Evolutionary conservation across 35 echinoderm and acorn worm genomes (phyloP), one percentile per base, ranked within the genome.

Genomic region (Heliocidaris erythrogramma): DNA sequence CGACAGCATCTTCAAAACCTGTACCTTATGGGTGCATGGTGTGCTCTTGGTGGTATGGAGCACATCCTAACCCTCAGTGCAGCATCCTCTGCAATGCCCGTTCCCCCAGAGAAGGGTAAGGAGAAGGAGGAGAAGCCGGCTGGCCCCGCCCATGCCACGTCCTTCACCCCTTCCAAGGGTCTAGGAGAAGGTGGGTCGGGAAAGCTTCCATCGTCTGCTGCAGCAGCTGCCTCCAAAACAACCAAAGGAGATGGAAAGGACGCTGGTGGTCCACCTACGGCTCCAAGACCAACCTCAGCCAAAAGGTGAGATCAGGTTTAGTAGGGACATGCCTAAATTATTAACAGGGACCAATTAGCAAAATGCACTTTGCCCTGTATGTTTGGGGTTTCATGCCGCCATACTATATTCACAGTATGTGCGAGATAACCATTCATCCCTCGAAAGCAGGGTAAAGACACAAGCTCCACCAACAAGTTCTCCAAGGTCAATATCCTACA

Each of bases 11-110:
- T 97, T 60, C 98, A 99, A 94, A 99, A 99, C 42, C 90, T 99
- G 86, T 95, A 99, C 97, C 97, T 99, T 96, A 93, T 99, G 90
- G 98, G 98, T 30, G 96, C 98, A 27, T 99, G 98, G 98, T 99
- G 98, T 95, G 95, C 97, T 32, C 93, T 99, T 29, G 95, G 94
- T 85, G 98, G 97, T 30, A 89, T 99, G 35, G 96, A 99, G 78
- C 95, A 96, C 94, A 99, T 99, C 47, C 94, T 97, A 48, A 96
- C 96, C 60, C 95, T 99, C 16, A 89, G 29, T n/a, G 31, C 87
- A 7, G 31, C 87, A 96, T 96, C 85, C 59, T 94, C 52, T 6
- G 65, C 65, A 2, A 86, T 91, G 8, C 48, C 88, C 16, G 85
- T 96, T 3, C 9, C 93, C 7, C 48, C 85, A 11, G 94, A 96